Conservation (phyloP, 1,140 invertebrate species). For the Stegodyphus dumicola region DNA sequence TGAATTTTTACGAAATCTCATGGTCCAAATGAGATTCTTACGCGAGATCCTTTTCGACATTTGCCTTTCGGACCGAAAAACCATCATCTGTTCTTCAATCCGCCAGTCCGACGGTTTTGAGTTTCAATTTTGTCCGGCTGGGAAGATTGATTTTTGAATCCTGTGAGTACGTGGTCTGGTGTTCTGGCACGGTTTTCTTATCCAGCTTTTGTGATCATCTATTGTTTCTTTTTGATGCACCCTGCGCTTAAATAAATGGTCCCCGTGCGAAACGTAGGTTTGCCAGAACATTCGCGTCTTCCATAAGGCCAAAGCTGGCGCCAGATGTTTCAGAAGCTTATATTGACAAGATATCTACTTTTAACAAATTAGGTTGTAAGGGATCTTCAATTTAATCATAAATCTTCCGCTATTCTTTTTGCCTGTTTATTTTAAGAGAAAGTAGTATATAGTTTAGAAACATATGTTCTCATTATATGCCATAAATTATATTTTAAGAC, state of each 20-base stretch:
- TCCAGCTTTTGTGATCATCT: neutral
- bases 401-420: neutral
- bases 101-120: neutral
- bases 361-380: too few species aligned
- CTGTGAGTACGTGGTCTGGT: slow-evolving; percentile 14
- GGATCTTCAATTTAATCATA: neutral
- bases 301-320: neutral
- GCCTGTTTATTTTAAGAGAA: too few species aligned
- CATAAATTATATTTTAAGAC: too few species aligned
- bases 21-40: too few species aligned
- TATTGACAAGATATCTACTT: too few species aligned
- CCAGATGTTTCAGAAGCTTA: too few species aligned
- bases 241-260: slow-evolving; percentile 31
- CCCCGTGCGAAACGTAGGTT: slow-evolving; percentile 8
- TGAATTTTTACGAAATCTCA: too few species aligned
- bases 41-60: too few species aligned
- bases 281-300: neutral
- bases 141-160: slow-evolving; percentile 37
- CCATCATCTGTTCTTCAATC: neutral
- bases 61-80: neutral
- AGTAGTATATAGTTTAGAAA: too few species aligned
- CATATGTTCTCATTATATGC: too few species aligned
- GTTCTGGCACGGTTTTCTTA: slow-evolving; percentile 9
- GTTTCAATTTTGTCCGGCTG: slow-evolving; percentile 23
- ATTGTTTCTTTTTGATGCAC: slow-evolving; percentile 29